Base-by-base conservation (phyloP, 2,113 vertebrate species). In the Turnix velox region DNA sequence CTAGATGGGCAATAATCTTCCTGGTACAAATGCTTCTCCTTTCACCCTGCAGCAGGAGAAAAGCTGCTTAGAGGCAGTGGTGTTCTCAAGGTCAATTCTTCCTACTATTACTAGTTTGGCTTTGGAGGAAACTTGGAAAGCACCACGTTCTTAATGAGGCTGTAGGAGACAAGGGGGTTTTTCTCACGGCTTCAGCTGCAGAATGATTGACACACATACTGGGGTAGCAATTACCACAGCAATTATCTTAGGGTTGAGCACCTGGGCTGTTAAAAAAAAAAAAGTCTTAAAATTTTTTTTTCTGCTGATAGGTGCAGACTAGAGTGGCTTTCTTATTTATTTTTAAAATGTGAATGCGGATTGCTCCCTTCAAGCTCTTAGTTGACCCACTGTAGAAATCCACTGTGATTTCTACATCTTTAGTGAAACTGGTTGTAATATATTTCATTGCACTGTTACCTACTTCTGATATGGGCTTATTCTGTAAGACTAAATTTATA, bases 51-150 rank as follows among this genome's bases (percentile, higher is more conserved):
- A 74, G 72, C 83, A 20, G 79, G 35, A 84, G 46, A 74, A 95
- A 84, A 71, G 31, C 19, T 18, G 24, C 77, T 84, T 20, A 65
- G 51, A 83, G 30, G 17, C 28, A 51, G 27, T 28, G 43, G 18
- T 55, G 35, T 73, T 67, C 55, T 77, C 59, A 46, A 83, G 67
- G 67, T 46, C 69, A 46, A 76, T 69, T 91, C 85, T 83, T 85
- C n/a, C 62, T 87, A 20, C 42, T 81, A 24, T 40, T 72, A 81
- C 8, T 61, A n/a, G 19, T 93, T 85, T 71, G 76, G n/a, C 59
- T 86, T 77, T 90, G 68, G 39, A 71, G 11, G 35, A 71, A 81
- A 45, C 71, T 31, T 80, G 88, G 90, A 67, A 93, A 96, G 93
- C 59, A 71, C 79, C 90, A 52, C 0, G 12, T 86, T 90, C 79